Conservation (phyloP, 2,113 vertebrate genomes). For the Stigmatopora argus region DNA sequence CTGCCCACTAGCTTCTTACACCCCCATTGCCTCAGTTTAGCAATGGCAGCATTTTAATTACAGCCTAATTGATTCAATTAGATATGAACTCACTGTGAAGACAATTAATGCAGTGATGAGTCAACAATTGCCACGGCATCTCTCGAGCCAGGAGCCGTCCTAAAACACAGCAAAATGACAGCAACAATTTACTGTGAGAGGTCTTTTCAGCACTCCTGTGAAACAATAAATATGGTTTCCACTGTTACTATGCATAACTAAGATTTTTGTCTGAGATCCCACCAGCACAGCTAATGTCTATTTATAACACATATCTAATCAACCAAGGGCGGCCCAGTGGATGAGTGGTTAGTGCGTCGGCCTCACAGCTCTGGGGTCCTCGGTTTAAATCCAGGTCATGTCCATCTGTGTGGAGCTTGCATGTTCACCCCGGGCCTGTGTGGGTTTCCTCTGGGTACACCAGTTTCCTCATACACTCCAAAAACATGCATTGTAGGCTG, state of each 20-base stretch:
- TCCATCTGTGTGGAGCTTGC: no score
- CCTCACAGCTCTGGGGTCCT: no score
- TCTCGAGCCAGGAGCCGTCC: not conserved
- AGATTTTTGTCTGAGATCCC: slow-evolving; percentile 4
- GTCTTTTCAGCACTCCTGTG: slow-evolving; percentile 11
- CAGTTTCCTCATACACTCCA: no score
- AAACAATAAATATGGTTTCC: not conserved
- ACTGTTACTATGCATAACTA: not conserved
- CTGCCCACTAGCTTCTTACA: slow-evolving; percentile 38
- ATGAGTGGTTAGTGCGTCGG: no score
- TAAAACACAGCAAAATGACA: not conserved
- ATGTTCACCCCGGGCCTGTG: no score
- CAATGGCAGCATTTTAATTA: slow-evolving; percentile 57
- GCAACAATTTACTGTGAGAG: slow-evolving; percentile 10
- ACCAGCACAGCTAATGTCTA: slow-evolving; percentile 55
- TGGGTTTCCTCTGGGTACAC: no score
- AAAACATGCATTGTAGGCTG: no score
- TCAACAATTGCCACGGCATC: slow-evolving; percentile 22
- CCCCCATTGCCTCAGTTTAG: slow-evolving; percentile 41
- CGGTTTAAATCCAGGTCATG: no score
- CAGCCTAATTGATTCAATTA: slow-evolving; percentile 55
- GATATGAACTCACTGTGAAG: slow-evolving; percentile 41
- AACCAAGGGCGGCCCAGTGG: no score
- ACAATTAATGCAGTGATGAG: slow-evolving; percentile 41
- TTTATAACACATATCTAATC: slow-evolving; percentile 52